Evolutionary conservation across 2,888 invertebrate species (phyloP), one percentile per base, ranked within the genome.

Genomic region (Leucozona laternaria): DNA sequence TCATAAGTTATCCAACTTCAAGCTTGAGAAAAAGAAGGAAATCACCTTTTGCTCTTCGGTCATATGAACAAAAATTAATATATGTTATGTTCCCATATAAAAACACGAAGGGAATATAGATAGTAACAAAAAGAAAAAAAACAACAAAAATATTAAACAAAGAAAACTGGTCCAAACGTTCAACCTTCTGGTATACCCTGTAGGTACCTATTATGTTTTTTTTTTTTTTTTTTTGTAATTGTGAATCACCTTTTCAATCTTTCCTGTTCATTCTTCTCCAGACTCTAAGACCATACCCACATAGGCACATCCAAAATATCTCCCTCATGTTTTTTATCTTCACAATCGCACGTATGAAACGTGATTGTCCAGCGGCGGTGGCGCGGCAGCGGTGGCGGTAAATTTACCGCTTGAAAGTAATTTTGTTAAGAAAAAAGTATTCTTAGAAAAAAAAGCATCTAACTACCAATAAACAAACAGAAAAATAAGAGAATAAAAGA

Each of bases 1-100:
- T 66, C 86, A 79, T 85, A 85, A 85, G 68, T 85, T 80, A 73
- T 73, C 72, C 62, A 48, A 75, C 50, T 50, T 73, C n/a, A 11
- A 53, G 20, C 20, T 43, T n/a, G 10, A 64, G 45, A 45, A 10
- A 17, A 7, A 15, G 31, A 15, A 58, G 64, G 20, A 58, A 72
- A 77, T 50, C 64, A 79, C 53, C 62, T 72, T 71, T 71, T 60
- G 8, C 22, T 20, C n/a, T 28, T 31, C 1, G 43, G 55, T 55
- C 25, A 25, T 50, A n/a, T 37, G n/a, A 22, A 25, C 10, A 31
- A 57, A n/a, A 34, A n/a, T 64, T 22, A 22, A 45, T 25, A 53
- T 25, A 55, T n/a, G n/a, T n/a, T n/a, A n/a, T n/a, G n/a, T n/a
- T n/a, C n/a, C n/a, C 4, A 40, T 10, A 53, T 37, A 40, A 43